phyloP scores from a whole-genome alignment of 2,113 vertebrate species.

The Euleptes europaea region DNA sequence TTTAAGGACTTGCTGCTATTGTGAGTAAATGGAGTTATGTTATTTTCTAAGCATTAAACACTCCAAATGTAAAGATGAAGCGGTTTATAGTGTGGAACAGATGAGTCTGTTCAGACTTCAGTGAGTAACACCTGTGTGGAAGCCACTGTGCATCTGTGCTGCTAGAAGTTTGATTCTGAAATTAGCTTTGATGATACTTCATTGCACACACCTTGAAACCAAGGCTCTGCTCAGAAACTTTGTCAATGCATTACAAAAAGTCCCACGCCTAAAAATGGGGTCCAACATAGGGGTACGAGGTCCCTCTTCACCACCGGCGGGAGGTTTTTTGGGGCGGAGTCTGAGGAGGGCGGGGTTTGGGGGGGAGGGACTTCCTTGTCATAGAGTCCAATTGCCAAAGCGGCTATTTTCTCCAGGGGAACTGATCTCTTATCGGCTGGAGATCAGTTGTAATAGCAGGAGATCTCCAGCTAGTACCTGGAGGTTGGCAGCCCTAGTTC shows the following conservation, averaged over 20 bases:
- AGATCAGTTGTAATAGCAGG: too few species aligned
- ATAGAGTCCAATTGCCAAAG: too few species aligned
- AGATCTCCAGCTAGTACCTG: too few species aligned
- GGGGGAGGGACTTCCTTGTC: too few species aligned
- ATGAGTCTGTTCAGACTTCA: background rate
- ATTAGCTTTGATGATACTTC: background rate
- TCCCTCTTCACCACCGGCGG: too few species aligned
- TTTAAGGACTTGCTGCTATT: background rate
- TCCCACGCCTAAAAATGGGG: background rate
- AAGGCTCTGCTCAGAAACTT: background rate
- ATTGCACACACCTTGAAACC: background rate
- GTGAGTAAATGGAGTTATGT: background rate
- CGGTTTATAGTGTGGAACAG: background rate
- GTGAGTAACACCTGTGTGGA: background rate
- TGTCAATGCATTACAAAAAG: background rate
- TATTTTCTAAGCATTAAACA: background rate
- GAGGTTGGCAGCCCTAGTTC: too few species aligned
- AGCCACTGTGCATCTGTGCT: background rate
- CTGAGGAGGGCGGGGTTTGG: too few species aligned
- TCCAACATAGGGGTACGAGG: too few species aligned
- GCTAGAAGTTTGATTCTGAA: background rate
- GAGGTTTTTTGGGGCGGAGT: too few species aligned
- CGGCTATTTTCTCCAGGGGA: too few species aligned
- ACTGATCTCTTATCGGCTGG: too few species aligned
- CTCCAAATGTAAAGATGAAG: background rate